Percentiles rank a stretch among this genome's conserved stretches.
Conservation (phyloP, 2,888 invertebrate genomes). For the Eupithecia inturbata region DNA sequence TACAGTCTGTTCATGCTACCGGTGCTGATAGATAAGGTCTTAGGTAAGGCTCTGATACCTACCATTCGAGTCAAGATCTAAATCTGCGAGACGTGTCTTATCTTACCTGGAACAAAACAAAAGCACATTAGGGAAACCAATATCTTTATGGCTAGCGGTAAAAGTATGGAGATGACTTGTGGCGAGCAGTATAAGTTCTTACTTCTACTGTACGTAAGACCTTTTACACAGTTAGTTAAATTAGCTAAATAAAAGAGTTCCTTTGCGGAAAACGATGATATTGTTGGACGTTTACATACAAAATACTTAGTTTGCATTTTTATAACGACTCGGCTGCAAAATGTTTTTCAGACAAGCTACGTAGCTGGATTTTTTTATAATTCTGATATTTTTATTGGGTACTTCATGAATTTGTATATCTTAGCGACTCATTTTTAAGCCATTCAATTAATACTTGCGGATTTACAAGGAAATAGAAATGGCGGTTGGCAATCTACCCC, state of each 20-base stretch:
- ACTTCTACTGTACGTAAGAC: background rate
- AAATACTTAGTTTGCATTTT: background rate
- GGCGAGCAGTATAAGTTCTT: background rate
- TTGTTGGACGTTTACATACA: background rate
- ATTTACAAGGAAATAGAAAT: too few relatives aligned
- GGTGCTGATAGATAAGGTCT: background rate
- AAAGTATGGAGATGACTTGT: slow-evolving; percentile 16
- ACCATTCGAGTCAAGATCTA: slow-evolving; percentile 11
- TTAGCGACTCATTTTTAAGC: too few relatives aligned
- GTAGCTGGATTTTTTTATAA: background rate
- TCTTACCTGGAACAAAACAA: slow-evolving; percentile 54
- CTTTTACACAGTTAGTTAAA: background rate
- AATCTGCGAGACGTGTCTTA: slow-evolving; percentile 34
- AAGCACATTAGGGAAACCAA: slow-evolving; percentile 30
- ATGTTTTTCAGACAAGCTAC: background rate
- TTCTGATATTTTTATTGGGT: too few relatives aligned
- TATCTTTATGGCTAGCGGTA: slow-evolving; percentile 30
- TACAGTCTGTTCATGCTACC: background rate
- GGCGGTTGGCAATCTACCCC: too few relatives aligned
- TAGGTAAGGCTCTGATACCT: background rate
- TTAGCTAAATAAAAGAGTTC: background rate
- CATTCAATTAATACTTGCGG: too few relatives aligned
- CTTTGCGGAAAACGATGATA: background rate
- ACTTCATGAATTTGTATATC: too few relatives aligned
- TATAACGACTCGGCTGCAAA: background rate